Conservation (phyloP, 1,140 invertebrate genomes). For the Neelides sp. region DNA sequence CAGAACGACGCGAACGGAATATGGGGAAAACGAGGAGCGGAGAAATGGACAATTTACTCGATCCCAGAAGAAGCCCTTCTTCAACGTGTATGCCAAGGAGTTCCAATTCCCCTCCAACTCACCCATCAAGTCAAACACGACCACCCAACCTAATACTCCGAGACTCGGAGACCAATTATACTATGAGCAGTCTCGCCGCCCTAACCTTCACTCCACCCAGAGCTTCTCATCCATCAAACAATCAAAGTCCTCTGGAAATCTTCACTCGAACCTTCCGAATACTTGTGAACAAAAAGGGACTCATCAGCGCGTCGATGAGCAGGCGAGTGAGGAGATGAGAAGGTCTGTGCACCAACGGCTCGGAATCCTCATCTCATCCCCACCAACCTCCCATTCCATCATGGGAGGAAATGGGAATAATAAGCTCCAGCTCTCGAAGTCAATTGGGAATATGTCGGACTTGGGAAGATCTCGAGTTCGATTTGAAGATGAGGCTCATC, state of each 20-base stretch:
- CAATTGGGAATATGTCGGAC: constrained; percentile 18
- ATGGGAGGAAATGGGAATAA: too few species aligned
- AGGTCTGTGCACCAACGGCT: too few species aligned
- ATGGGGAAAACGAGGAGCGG: too few species aligned
- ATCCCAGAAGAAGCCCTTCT: too few species aligned
- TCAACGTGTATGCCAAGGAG: constrained; percentile 22
- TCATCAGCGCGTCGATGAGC: too few species aligned
- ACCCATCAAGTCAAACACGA: neutral
- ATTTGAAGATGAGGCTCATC: constrained; percentile 5
- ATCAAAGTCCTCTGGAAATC: constrained; percentile 24
- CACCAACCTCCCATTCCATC: too few species aligned
- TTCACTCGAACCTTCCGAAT: too few species aligned
- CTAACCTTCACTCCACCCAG: constrained; percentile 10
- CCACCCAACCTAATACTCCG: neutral
- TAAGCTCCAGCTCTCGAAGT: constrained; percentile 14
- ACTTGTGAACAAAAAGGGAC: constrained; percentile 11
- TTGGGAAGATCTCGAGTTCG: constrained; percentile 6
- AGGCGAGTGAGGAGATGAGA: too few species aligned
- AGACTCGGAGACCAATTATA: neutral
- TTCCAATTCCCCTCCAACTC: constrained; percentile 13
- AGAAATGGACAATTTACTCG: too few species aligned
- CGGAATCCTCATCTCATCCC: too few species aligned
- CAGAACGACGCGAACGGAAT: too few species aligned
- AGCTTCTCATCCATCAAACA: constrained; percentile 16
- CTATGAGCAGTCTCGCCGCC: neutral